A percentile compares a stretch with the other conserved stretches of the same genome.
These are phyloP conservation scores for Campoplex nolae DNA, from an alignment of 2,888 invertebrate genomes.

Conservation along the genomic window DNA sequence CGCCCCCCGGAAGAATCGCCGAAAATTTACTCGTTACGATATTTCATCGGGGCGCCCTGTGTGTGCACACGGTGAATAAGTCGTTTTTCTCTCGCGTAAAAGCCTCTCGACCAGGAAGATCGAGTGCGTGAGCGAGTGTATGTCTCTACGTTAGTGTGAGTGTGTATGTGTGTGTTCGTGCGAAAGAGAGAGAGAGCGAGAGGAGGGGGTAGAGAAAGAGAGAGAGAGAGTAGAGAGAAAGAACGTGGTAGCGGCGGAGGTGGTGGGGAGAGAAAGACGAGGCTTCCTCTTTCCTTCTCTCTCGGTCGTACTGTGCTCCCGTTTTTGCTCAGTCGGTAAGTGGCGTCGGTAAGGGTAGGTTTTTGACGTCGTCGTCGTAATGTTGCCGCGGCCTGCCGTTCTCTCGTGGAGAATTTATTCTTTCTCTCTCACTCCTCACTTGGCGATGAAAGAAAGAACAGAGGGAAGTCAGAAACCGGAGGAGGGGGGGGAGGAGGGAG, in stretches of 20 bases:
- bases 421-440: neutral
- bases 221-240: constrained; percentile 61
- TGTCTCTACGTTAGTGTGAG: neutral
- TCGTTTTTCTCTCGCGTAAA: constrained; percentile 56
- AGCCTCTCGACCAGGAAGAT: constrained; percentile 66
- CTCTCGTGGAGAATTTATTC: neutral
- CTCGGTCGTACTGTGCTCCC: constrained; percentile 44
- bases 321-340: constrained; percentile 62
- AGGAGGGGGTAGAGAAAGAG: constrained; percentile 35
- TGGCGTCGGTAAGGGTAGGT: constrained; percentile 58
- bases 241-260: constrained; percentile 67
- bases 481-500: neutral
- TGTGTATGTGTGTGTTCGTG: neutral
- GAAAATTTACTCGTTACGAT: constrained; percentile 51
- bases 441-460: constrained; percentile 5
- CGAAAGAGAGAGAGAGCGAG: constrained; percentile 61
- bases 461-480: neutral
- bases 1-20: constrained; percentile 18
- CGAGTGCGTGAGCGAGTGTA: constrained; percentile 68
- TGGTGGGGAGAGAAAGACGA: constrained; percentile 46
- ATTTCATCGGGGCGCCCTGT: constrained; percentile 42
- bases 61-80: constrained; percentile 41
- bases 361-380: constrained; percentile 39
- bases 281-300: constrained; percentile 63
- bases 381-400: constrained; percentile 29